Base-by-base conservation (phyloP, 64 coral and sea anemone genomes). In the Montipora efflorescens region DNA sequence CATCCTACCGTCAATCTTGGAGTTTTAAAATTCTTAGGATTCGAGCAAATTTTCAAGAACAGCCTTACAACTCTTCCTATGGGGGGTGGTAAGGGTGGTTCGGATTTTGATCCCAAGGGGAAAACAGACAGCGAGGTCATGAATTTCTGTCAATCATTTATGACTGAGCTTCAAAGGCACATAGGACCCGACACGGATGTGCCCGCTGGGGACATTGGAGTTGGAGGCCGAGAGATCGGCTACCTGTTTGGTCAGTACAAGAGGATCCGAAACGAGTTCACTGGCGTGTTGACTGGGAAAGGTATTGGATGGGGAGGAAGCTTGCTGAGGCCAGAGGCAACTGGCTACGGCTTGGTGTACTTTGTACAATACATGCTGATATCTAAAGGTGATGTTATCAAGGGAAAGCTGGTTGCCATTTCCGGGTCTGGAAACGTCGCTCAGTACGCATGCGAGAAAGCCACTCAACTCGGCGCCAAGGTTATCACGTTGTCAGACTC, bases 201-300 rank as follows among this genome's bases (percentile, higher is more conserved):
- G 13, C 96, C 96, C 0, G 96, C 96, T 64, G 96, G 96, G 8
- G 96, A 97, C 53, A 97, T 97, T 62, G 96, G 96, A 21, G 96
- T 97, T 8, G 96, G 96, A 22, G 96, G 96, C 8, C 96, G 96
- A 3, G 96, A 97, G 59, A 95, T 97, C 36, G 96, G 96, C 28
- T 97, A 90, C 84, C 15, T 97, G 58, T 97, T 97, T 85, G 96
- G 96, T 19, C 96, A 97, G 78, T 97, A 97, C 70, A 97, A 97
- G 76, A 82, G 93, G 55, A 58, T 97, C 64, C 96, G 96, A 36
- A 97, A 97, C 79, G 96, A 97, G 78, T 97, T 97, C 23, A 97
- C 96, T 70, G 96, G 96, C 2, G 96, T 97, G n/a, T 64, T 97
- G 53, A 97, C 96, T 18, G 96, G 93, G 47, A 97, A 97, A 90